phyloP scores from a whole-genome alignment of 2,888 invertebrate species.

The Scaeva pyrastri region DNA sequence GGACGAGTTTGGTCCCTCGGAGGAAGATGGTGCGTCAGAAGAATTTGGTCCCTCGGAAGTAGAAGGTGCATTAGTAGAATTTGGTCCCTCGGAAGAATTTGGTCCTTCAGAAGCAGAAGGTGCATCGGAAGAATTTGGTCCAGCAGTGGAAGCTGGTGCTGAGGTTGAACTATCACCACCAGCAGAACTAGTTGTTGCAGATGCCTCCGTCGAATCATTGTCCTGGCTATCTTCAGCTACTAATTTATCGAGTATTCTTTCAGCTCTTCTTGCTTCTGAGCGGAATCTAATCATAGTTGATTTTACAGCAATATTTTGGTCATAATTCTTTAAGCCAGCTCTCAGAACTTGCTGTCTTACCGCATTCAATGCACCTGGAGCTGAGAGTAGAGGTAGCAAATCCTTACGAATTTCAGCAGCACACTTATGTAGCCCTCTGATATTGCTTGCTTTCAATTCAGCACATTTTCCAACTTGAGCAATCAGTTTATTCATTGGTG shows the following conservation, averaged over 20 bases:
- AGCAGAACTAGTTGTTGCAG: neutral
- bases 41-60: neutral
- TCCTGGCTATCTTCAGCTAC: conserved; percentile 40
- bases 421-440: neutral
- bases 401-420: neutral
- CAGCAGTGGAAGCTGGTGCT: neutral
- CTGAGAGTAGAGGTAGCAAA: conserved; percentile 6
- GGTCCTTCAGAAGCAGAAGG: neutral
- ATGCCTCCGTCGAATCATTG: neutral
- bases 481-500: conserved; percentile 47
- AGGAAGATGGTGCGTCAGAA: neutral
- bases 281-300: conserved; percentile 17
- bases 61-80: neutral
- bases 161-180: neutral
- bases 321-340: conserved; percentile 14
- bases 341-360: conserved; percentile 16
- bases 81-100: neutral
- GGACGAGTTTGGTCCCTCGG: neutral
- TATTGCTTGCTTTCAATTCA: neutral
- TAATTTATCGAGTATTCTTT: conserved; percentile 9
- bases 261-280: neutral
- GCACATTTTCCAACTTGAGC: conserved; percentile 32
- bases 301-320: conserved; percentile 20
- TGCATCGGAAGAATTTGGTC: neutral
- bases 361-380: conserved; percentile 7